phyloP scores from a whole-genome alignment of 2,113 vertebrate genomes.

The Elaphurus davidianus region DNA sequence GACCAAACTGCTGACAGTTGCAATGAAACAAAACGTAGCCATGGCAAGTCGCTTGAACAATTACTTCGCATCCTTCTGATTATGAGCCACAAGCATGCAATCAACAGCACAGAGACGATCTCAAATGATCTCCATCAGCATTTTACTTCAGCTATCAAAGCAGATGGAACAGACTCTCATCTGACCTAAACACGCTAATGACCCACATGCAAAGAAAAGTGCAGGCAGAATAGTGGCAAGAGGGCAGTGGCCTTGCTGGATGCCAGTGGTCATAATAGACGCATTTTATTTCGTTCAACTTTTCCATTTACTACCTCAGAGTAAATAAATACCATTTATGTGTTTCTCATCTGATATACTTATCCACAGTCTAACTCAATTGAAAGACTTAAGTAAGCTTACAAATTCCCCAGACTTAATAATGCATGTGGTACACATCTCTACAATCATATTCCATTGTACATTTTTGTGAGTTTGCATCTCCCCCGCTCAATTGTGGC shows the following conservation, averaged over 20 bases:
- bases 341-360: background rate
- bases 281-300: background rate
- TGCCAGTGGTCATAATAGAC: background rate
- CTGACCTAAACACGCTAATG: conserved; percentile 60
- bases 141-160: conserved; percentile 53
- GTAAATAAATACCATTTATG: background rate
- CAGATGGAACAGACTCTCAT: conserved; percentile 36
- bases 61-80: conserved; percentile 67
- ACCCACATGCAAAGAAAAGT: background rate
- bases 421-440: background rate
- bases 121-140: conserved; percentile 64
- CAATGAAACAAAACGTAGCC: conserved; percentile 52
- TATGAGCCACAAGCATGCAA: conserved; percentile 71
- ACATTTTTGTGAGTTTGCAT: background rate
- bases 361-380: background rate
- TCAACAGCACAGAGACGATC: conserved; percentile 53
- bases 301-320: background rate
- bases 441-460: background rate
- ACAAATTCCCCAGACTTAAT: background rate
- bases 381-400: background rate
- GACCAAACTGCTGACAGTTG: conserved; percentile 58
- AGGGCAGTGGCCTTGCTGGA: background rate
- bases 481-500: background rate
- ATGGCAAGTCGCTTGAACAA: conserved; percentile 58
- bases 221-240: background rate